Conservation (phyloP, 2,797 vertebrate species). For the Melopsittacus undulatus region DNA sequence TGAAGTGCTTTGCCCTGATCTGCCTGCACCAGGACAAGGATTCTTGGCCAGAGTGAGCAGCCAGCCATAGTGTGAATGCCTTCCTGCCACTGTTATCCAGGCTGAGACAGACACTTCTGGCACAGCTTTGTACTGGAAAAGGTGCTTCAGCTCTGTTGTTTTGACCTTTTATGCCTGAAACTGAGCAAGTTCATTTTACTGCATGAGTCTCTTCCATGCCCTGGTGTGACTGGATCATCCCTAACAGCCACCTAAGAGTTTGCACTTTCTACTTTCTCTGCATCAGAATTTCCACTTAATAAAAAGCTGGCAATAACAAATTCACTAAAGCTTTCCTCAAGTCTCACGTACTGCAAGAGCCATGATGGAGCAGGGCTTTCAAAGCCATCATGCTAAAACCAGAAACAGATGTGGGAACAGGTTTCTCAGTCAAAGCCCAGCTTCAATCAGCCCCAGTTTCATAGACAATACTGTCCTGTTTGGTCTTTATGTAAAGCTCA, state of each 20-base stretch:
- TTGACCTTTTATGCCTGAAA: neutral
- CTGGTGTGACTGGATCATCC: neutral
- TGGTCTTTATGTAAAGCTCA: too few species aligned
- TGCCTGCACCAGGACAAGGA: neutral
- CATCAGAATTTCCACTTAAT: neutral
- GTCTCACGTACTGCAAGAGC: neutral
- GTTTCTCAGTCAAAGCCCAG: neutral
- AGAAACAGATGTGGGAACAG: neutral
- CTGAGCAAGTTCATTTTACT: neutral
- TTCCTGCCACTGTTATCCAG: neutral
- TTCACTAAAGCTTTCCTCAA: neutral
- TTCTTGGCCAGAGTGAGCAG: accelerated
- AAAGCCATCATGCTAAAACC: neutral
- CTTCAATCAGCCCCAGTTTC: neutral
- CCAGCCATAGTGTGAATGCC: neutral
- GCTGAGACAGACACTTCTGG: neutral
- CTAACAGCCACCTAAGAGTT: accelerated
- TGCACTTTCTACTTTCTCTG: neutral
- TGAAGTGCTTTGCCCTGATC: neutral
- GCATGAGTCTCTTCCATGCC: neutral
- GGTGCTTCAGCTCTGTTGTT: neutral
- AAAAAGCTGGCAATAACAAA: neutral
- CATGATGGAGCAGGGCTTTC: neutral
- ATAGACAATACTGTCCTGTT: accelerated
- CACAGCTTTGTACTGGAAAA: neutral